A percentile compares a stretch with the other conserved stretches of the same genome.
Evolutionary conservation across 2,888 invertebrate species (phyloP).

Genomic region (Galerucella nymphaeae): DNA sequence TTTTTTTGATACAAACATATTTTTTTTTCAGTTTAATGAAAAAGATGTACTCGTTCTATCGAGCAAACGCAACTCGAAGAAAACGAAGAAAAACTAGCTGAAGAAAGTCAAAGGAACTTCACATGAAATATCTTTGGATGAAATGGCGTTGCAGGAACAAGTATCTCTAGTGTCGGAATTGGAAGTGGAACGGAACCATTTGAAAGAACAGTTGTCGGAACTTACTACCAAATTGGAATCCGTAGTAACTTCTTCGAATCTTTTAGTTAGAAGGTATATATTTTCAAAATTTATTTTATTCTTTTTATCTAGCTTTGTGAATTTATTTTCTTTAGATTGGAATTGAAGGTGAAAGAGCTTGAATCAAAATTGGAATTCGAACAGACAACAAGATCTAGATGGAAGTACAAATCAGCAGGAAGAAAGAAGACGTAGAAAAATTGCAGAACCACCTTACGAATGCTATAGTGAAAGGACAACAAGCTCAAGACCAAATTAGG

Average conservation of each 20-base stretch:
- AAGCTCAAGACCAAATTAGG: constrained; percentile 81
- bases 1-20: no score
- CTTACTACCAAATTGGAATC: constrained; percentile 82
- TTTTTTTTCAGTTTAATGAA: no score
- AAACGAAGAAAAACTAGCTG: constrained; percentile 93
- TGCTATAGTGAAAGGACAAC: constrained; percentile 78
- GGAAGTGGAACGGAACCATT: constrained; percentile 80
- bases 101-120: constrained; percentile 94
- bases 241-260: constrained; percentile 79
- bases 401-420: constrained; percentile 79
- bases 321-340: no score
- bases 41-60: no score
- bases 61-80: constrained; percentile 88
- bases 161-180: constrained; percentile 81
- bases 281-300: no score
- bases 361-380: constrained; percentile 93
- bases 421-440: constrained; percentile 80
- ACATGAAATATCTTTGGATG: constrained; percentile 87
- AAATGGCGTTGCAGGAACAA: constrained; percentile 85
- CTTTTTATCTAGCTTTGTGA: no score
- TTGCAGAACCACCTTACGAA: constrained; percentile 77
- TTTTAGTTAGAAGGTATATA: constrained; percentile 78
- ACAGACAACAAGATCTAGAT: constrained; percentile 87
- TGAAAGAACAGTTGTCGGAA: constrained; percentile 84
- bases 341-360: constrained; percentile 89